phyloP scores from a whole-genome alignment of 2,113 vertebrate genomes.

The Setophaga coronata region DNA sequence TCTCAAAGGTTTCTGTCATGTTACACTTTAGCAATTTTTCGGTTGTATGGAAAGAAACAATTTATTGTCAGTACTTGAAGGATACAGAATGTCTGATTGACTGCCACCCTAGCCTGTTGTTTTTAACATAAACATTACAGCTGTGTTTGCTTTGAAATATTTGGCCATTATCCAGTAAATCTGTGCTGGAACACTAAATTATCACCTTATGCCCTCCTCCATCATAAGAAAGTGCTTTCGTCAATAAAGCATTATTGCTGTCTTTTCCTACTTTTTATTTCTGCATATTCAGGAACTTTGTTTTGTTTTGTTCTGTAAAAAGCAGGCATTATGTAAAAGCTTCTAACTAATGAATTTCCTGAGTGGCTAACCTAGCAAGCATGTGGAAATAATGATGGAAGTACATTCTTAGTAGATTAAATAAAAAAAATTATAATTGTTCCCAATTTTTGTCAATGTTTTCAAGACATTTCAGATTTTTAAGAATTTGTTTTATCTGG shows the following conservation, averaged over 20 bases:
- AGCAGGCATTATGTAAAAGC: slow-evolving; percentile 22
- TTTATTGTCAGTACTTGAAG: slow-evolving; percentile 74
- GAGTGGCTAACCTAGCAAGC: not conserved
- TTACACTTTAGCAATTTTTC: slow-evolving; percentile 62
- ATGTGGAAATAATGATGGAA: not conserved
- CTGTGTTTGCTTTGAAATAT: slow-evolving; percentile 78
- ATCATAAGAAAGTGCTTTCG: slow-evolving; percentile 46
- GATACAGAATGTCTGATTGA: slow-evolving; percentile 70
- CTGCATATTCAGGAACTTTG: slow-evolving; percentile 50
- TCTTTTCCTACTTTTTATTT: slow-evolving; percentile 43
- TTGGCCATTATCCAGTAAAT: slow-evolving; percentile 71
- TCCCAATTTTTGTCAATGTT: not conserved
- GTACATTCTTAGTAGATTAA: not conserved
- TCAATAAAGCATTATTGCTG: slow-evolving; percentile 48
- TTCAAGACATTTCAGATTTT: not conserved
- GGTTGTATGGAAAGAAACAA: slow-evolving; percentile 65
- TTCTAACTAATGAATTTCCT: not conserved
- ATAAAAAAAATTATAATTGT: not conserved
- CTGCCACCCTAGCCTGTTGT: slow-evolving; percentile 74
- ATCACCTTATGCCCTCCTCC: slow-evolving; percentile 65
- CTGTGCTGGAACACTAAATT: slow-evolving; percentile 59
- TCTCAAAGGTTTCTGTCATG: slow-evolving; percentile 57
- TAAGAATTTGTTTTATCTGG: not conserved
- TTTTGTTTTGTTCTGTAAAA: slow-evolving; percentile 3
- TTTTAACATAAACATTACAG: slow-evolving; percentile 80